A percentile compares a stretch with the other conserved stretches of the same genome.
phyloP scores from a whole-genome alignment of 2,888 invertebrate genomes.

The Druceiella hillmani region DNA sequence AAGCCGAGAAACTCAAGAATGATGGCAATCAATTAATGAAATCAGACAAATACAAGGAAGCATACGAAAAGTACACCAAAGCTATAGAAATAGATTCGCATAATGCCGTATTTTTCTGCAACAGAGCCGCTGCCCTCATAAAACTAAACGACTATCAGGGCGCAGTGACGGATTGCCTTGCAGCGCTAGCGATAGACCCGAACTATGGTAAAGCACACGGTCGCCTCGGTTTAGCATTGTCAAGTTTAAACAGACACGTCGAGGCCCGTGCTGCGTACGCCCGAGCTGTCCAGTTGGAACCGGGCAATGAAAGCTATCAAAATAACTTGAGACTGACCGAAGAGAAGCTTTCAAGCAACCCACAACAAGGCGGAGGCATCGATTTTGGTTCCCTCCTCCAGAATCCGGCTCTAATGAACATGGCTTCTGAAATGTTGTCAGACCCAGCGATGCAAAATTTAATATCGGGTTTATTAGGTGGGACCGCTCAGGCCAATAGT shows the following conservation, averaged over 20 bases:
- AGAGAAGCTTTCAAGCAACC: conserved; percentile 45
- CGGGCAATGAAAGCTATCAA: conserved; percentile 84
- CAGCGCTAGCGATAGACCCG: conserved; percentile 83
- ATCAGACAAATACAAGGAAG: conserved; percentile 71
- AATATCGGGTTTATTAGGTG: conserved; percentile 55
- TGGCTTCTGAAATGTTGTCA: conserved; percentile 80
- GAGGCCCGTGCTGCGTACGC: conserved; percentile 84
- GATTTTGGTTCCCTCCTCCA: conserved; percentile 64
- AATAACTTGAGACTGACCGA: conserved; percentile 82
- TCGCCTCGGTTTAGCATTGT: conserved; percentile 83
- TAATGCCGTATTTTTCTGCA: conserved; percentile 95
- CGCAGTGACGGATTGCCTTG: conserved; percentile 87
- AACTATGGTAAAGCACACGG: conserved; percentile 94
- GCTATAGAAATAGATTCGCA: conserved; percentile 83
- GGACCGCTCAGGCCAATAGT: conserved; percentile 24
- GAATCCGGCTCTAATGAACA: conserved; percentile 77
- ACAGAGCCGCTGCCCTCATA: conserved; percentile 93
- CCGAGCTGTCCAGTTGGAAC: conserved; percentile 86
- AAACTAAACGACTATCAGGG: conserved; percentile 78
- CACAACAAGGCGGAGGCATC: conserved; percentile 30
- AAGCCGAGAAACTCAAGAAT: conserved; percentile 82
- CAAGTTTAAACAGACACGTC: conserved; percentile 73
- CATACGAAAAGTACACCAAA: conserved; percentile 78
- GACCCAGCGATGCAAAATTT: conserved; percentile 80
- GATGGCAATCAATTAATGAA: conserved; percentile 90